phyloP scores from a whole-genome alignment of 1,140 invertebrate genomes.

The Aphaenogaster ashmeadi region DNA sequence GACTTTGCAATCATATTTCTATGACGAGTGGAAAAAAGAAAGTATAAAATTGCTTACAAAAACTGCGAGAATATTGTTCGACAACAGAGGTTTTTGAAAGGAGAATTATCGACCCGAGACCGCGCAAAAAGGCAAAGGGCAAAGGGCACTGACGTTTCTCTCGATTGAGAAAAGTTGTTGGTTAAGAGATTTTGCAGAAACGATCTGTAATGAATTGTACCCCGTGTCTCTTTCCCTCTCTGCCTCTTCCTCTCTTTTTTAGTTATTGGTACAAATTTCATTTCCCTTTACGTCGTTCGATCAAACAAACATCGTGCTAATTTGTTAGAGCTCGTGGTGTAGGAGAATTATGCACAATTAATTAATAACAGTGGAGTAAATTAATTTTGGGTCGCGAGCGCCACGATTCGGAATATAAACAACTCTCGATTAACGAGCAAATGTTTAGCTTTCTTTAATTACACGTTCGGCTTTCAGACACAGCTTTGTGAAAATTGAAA shows the following conservation, averaged over 20 bases:
- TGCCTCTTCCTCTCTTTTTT: background rate
- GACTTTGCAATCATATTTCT: slow-evolving; percentile 3
- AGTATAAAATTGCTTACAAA: slow-evolving; percentile 21
- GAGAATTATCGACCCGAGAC: slow-evolving; percentile 19
- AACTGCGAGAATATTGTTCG: background rate
- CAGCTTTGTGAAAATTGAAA: slow-evolving; percentile 39
- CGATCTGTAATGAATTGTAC: background rate
- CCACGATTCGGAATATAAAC: background rate
- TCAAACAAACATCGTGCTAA: slow-evolving; percentile 2
- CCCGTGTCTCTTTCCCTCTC: background rate
- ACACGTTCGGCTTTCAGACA: background rate
- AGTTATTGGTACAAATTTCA: slow-evolving; percentile 22
- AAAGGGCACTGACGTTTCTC: background rate
- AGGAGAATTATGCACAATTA: slow-evolving; percentile 23
- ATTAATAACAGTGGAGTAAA: slow-evolving; percentile 35
- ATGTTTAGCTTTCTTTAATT: slow-evolving; percentile 34
- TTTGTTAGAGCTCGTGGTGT: slow-evolving; percentile 15
- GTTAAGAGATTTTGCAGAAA: background rate
- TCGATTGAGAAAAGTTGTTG: slow-evolving; percentile 28
- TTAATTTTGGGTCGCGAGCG: slow-evolving; percentile 25
- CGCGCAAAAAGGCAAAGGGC: background rate
- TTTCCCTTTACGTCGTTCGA: slow-evolving; percentile 6
- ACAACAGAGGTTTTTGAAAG: background rate
- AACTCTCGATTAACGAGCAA: slow-evolving; percentile 29
- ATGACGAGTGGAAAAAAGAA: slow-evolving; percentile 11